These are phyloP conservation scores for Zaprionus taronus DNA, from an alignment of 1,140 invertebrate genomes.

Conservation along the genomic window DNA sequence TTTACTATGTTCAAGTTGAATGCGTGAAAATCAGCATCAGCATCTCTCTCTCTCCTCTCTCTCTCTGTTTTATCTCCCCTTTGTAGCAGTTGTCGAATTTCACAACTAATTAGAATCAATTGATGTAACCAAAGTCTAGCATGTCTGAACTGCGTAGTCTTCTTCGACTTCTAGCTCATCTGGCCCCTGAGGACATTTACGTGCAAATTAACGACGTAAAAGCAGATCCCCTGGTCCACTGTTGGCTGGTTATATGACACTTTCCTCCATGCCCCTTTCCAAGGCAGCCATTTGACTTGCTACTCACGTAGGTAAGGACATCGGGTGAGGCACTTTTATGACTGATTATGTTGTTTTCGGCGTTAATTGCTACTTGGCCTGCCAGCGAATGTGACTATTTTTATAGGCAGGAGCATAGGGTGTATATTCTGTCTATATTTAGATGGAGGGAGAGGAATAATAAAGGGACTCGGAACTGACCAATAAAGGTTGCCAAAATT, in stretches of 20 bases:
- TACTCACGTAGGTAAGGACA: conserved; percentile 55
- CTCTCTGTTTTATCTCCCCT: not conserved
- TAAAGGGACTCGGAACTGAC: conserved; percentile 44
- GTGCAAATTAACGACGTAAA: conserved; percentile 74
- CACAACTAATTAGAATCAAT: conserved; percentile 61
- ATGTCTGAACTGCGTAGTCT: conserved; percentile 5
- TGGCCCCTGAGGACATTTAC: conserved; percentile 20
- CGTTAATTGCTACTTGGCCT: conserved; percentile 75
- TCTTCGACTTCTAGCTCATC: not conserved
- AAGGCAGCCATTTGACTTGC: conserved; percentile 51
- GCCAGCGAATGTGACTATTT: conserved; percentile 68
- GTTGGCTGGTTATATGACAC: conserved; percentile 68
- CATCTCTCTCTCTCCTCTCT: not conserved
- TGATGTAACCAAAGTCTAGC: conserved; percentile 11
- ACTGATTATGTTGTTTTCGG: conserved; percentile 79
- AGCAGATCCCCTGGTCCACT: not conserved
- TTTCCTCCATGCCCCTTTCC: conserved; percentile 17
- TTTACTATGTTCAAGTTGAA: not conserved
- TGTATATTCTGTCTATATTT: too few species aligned
- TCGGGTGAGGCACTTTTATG: conserved; percentile 54
- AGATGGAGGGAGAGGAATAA: conserved; percentile 13
- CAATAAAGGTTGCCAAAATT: conserved; percentile 57
- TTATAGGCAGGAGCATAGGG: conserved; percentile 65
- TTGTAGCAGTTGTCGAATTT: conserved; percentile 1
- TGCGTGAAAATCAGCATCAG: not conserved